Evolutionary conservation across 64 coral and sea anemone genomes (phyloP).

Genomic region (Montipora cactus): DNA sequence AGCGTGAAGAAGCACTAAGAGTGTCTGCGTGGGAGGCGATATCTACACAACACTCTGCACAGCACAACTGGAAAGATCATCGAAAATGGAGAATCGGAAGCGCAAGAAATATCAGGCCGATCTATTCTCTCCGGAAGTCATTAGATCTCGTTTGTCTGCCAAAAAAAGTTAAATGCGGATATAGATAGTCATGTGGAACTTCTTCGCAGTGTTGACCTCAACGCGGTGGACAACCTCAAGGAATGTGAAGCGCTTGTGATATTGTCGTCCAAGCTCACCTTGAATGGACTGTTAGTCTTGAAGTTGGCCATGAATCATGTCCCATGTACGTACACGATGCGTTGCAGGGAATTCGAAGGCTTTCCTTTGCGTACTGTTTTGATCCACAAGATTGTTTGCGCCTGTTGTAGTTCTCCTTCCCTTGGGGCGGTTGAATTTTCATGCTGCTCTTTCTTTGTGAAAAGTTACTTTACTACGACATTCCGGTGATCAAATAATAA

Average conservation of each 20-base stretch:
- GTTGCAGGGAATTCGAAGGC: background rate
- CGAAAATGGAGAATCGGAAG: background rate
- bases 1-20: background rate
- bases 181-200: background rate
- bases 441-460: too few species aligned
- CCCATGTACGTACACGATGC: background rate
- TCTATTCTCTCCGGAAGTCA: background rate
- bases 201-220: background rate
- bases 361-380: too few species aligned
- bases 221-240: background rate
- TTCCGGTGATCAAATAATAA: too few species aligned
- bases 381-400: too few species aligned
- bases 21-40: background rate
- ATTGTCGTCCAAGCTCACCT: background rate
- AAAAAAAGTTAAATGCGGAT: background rate
- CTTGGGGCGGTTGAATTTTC: too few species aligned
- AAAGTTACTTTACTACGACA: too few species aligned
- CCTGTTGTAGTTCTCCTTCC: too few species aligned
- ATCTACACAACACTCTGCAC: too few species aligned
- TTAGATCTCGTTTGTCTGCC: background rate
- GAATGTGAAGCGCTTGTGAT: background rate
- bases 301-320: conserved; percentile 12
- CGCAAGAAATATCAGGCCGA: background rate
- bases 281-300: background rate
- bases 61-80: background rate